A percentile compares a stretch with the other conserved stretches of the same genome.
Evolutionary conservation across 2,113 vertebrate genomes (phyloP).

Genomic region (Cyphomyrus plagiostoma): DNA sequence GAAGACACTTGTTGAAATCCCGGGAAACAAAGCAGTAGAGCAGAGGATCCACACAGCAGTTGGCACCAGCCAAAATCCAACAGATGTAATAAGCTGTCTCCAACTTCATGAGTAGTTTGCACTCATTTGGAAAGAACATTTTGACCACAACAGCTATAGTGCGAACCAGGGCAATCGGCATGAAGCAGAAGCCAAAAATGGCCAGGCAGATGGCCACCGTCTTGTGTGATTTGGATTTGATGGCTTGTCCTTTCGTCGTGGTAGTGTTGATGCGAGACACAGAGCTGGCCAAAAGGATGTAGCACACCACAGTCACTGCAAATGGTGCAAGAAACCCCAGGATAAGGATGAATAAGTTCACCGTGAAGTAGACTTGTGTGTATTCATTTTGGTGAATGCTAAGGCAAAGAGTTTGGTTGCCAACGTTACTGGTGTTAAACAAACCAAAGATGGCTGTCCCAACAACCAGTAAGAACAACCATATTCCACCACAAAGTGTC

Average conservation of each 20-base stretch:
- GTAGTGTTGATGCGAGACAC: conserved; percentile 44
- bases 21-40: conserved; percentile 40
- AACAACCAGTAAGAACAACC: conserved; percentile 45
- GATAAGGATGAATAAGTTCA: conserved; percentile 44
- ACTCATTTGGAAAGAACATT: conserved; percentile 20
- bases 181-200: conserved; percentile 58
- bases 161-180: conserved; percentile 52
- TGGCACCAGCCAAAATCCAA: conserved; percentile 40
- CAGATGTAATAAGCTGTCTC: conserved; percentile 41
- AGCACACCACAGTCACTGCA: conserved; percentile 39
- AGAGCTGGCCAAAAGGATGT: conserved; percentile 44
- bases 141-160: conserved; percentile 39
- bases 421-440: conserved; percentile 42
- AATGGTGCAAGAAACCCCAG: conserved; percentile 56
- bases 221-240: conserved; percentile 54
- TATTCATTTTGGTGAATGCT: conserved; percentile 49
- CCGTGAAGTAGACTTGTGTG: conserved; percentile 39
- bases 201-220: conserved; percentile 48
- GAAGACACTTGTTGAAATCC: conserved; percentile 36
- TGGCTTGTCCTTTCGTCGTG: conserved; percentile 41
- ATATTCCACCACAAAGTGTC: conserved; percentile 50
- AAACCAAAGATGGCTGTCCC: conserved; percentile 42
- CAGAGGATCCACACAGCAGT: conserved; percentile 49
- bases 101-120: conserved; percentile 18
- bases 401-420: conserved; percentile 45